phyloP scores from a whole-genome alignment of 2,888 invertebrate genomes.

The Morpho achilles region DNA sequence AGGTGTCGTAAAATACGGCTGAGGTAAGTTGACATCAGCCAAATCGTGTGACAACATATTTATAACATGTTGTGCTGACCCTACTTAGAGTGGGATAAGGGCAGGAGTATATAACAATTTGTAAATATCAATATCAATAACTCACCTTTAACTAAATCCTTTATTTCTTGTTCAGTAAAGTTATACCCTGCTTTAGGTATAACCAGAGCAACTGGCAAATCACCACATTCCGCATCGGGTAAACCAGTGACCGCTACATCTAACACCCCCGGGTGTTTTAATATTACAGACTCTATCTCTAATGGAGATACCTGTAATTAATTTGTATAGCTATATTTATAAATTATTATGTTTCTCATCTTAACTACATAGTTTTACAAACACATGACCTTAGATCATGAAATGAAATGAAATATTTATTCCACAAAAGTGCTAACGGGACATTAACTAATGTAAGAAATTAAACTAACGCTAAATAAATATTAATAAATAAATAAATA shows the following conservation, averaged over 20 bases:
- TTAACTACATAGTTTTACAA: too few species aligned
- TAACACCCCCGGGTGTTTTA: slow-evolving; percentile 45
- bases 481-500: too few species aligned
- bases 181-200: slow-evolving; percentile 32
- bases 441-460: too few species aligned
- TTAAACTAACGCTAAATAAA: too few species aligned
- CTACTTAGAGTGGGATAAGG: too few species aligned
- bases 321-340: background rate
- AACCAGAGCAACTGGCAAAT: slow-evolving; percentile 49
- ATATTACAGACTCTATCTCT: slow-evolving; percentile 46
- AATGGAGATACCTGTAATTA: slow-evolving; percentile 48
- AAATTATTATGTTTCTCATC: background rate
- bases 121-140: background rate
- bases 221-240: slow-evolving; percentile 42
- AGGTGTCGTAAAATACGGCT: too few species aligned
- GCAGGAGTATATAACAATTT: background rate
- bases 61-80: too few species aligned
- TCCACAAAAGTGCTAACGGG: too few species aligned
- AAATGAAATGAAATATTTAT: too few species aligned
- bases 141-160: slow-evolving; percentile 48
- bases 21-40: too few species aligned
- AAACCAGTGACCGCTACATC: slow-evolving; percentile 49
- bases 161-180: slow-evolving; percentile 46
- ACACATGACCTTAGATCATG: too few species aligned
- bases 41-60: too few species aligned